Base-by-base conservation (phyloP, 2,888 invertebrate species). In the Flexamia atlantica region DNA sequence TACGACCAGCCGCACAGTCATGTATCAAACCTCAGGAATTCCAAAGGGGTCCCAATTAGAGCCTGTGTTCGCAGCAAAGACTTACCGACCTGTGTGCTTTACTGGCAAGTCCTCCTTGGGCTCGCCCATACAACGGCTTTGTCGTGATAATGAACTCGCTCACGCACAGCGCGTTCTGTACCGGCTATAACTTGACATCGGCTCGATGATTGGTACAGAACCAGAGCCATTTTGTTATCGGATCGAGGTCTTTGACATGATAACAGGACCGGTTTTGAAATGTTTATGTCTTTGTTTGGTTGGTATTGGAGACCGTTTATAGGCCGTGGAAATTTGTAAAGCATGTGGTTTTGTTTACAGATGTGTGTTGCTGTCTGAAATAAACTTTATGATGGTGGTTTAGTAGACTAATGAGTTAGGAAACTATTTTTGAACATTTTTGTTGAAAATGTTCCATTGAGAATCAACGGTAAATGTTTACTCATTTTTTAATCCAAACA, bases 51-150 rank as follows among this genome's bases (percentile, higher is more conserved):
- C 14, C 64, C 28, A 64, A 28, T 64, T 28, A 64, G 64, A 28
- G 64, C 64, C 64, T 14, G 30, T 64, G 12, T 57, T 57, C 57
- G 25, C 57, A 57, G 23, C 28, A 64, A 64, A 30, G 28, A 25
- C 30, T 5, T 14, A 53, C 53, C 20, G 53, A 53, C 53, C 20
- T 28, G 64, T 30, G 25, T 64, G 14, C 3, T 64, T 64, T 64
- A 64, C 64, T 64, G 17, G 4, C 64, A 12, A 3, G 64, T 64
- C 64, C 64, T 64, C 64, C 64, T 64, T 64, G 64, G 17, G 30
- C 64, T 28, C 64, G 64, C 64, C 64, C 30, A 64, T 14, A 64
- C 28, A 64, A 57, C 25, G 17, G 4, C 30, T 64, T 64, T 64
- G 64, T 64, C 64, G 30, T 64, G 64, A 17, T 17, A 30, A 64